Base-by-base conservation (phyloP, 2,888 invertebrate species). In the Eudemis profundana region DNA sequence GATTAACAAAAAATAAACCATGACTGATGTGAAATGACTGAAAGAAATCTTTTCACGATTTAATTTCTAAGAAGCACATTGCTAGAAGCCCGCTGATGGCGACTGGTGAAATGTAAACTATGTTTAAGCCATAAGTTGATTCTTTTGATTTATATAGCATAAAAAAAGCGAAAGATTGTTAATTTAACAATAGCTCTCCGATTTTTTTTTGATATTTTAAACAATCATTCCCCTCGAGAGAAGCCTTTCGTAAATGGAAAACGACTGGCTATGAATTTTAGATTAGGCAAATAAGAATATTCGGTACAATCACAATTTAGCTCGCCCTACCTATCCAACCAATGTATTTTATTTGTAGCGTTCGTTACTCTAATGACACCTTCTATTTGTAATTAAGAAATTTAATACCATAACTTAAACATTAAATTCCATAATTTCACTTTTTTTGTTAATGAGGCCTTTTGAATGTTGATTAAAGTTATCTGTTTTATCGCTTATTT, bases 1-100 rank as follows among this genome's bases (percentile, higher is more conserved):
- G 76, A 72, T 75, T 77, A 72, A 75, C 74, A 74, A 76, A 76
- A 77, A 78, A 79, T 83, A 81, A 83, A 75, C 64, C 73, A 69
- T 73, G 73, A 78, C 73, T 72, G 74, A 74, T 75, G 74, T 73
- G 71, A 73, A 71, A 76, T 77, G 76, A n/a, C n/a, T n/a, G n/a
- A n/a, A 75, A 78, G 78, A 79, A 83, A 77, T 74, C 75, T 77
- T 75, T 77, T 73, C 70, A 78, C 77, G 59, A 47, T 47, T 36
- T 19, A 10, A 19, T 21, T 38, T 53, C 51, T 17, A 59, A 33
- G 15, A 33, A 51, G 36, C 49, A 38, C 44, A 53, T 51, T 19
- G 54, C 44, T 53, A 54, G 27, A 14, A 36, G 12, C 29, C 21
- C 21, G 12, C 23, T 23, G 50, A 50, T 56, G 23, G 4, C 15